phyloP scores from a whole-genome alignment of 2,113 vertebrate species.

The Callochromis pleurospilus region DNA sequence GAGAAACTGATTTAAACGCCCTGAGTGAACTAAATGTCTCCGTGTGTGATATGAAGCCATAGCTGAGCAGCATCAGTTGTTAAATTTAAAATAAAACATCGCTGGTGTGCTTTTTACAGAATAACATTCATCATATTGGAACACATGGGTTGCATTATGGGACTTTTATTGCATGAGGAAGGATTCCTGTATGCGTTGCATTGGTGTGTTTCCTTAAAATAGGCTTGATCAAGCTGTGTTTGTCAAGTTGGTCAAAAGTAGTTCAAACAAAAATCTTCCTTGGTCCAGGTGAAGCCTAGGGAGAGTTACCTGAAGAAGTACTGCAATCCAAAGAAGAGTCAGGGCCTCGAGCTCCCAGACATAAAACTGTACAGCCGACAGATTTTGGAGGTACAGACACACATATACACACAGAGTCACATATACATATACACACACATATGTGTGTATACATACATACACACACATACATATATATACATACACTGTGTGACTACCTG shows the following conservation, averaged over 20 bases:
- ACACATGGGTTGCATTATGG: neutral
- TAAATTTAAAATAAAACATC: neutral
- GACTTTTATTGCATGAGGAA: neutral
- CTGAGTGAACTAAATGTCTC: neutral
- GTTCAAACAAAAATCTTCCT: neutral
- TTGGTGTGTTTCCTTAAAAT: neutral
- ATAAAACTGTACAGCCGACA: constrained; percentile 89
- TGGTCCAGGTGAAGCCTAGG: constrained; percentile 85
- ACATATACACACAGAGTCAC: neutral
- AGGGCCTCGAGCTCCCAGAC: constrained; percentile 87
- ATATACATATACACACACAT: neutral
- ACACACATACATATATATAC: too few relatives aligned
- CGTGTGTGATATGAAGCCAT: neutral
- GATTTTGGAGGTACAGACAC: constrained; percentile 84
- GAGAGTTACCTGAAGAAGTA: constrained; percentile 94
- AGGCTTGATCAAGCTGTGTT: neutral
- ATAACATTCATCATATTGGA: neutral
- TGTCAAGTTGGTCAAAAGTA: neutral
- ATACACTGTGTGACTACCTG: neutral
- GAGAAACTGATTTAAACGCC: neutral
- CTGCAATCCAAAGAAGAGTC: constrained; percentile 90
- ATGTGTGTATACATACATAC: neutral
- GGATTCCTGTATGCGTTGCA: neutral
- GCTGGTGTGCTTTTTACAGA: neutral
- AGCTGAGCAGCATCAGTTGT: neutral